Evolutionary conservation across 2,113 vertebrate species (phyloP), one percentile per base, ranked within the genome.

Genomic region (Pelodiscus sinensis): DNA sequence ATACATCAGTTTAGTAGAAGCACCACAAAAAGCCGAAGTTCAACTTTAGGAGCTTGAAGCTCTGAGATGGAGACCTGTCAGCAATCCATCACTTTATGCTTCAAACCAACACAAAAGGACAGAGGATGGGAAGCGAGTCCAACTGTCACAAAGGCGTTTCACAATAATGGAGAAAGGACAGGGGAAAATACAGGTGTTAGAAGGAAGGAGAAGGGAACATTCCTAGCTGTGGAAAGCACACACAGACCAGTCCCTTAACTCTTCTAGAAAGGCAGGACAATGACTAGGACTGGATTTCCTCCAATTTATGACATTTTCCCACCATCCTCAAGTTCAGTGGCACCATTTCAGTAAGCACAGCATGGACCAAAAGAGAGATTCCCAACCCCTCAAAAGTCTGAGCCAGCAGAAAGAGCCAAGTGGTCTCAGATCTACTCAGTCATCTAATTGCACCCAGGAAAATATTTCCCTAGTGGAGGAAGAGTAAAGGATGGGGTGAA

Each of bases 111-210:
- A 85, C 5, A 79, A 83, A 83, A 88, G 24, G 15, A 9, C 60
- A 86, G 57, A 82, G 57, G 54, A 85, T 57, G 89, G 57, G 29
- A 81, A 81, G 21, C 22, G 3, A 81, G 54, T 89, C 60, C 80
- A 44, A 78, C 44, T 85, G 77, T 83, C 85, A 68, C 1, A 0
- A 81, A 44, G 0, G 9, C 24, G 6, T 2, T 84, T 65, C 86
- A 10, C 89, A 80, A 18, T 87, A 56, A 81, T 9, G 65, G n/a
- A 50, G 52, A 93, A 84, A 95, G 88, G n/a, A 92, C 62, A 54
- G 75, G 75, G 58, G 65, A 94, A 55, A 85, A 93, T 50, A 82
- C 73, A 84, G 75, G 1, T 2, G 85, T 84, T 71, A 58, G 19
- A 58, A 90, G 57, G 0, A 1, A 68, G 25, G 82, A 55, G 29